Percentiles rank a stretch among this genome's conserved stretches.
phyloP scores from a whole-genome alignment of 2,888 invertebrate species.

The Sipha maydis region DNA sequence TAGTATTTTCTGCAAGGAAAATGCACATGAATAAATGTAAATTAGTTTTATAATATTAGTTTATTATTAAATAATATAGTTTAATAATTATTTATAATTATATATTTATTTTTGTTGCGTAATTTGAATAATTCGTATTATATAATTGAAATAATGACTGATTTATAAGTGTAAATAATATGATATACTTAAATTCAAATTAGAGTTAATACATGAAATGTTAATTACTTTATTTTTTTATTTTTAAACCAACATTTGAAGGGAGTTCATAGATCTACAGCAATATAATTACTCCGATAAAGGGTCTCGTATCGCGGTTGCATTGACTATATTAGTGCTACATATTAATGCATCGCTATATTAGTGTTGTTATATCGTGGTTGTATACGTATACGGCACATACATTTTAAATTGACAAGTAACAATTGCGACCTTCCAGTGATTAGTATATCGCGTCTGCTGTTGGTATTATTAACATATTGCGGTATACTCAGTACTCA shows the following conservation, averaged over 20 bases:
- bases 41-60: too few relatives aligned
- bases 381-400: not conserved
- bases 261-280: not conserved
- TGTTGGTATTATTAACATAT: not conserved
- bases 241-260: too few relatives aligned
- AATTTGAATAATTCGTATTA: not conserved
- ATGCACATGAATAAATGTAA: too few relatives aligned
- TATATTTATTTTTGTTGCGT: not conserved
- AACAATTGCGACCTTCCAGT: slow-evolving; percentile 31
- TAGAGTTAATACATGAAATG: not conserved
- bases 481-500: not conserved
- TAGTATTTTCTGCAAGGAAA: not conserved
- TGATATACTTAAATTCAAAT: not conserved
- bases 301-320: not conserved
- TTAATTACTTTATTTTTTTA: not conserved
- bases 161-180: not conserved
- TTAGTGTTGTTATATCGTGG: not conserved
- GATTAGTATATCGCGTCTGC: slow-evolving; percentile 16
- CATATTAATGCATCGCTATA: not conserved
- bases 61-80: not conserved
- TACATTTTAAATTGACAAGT: slow-evolving; percentile 17
- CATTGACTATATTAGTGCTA: not conserved
- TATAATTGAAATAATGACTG: not conserved
- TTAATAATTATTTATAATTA: not conserved
- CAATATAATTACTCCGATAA: not conserved